These are phyloP conservation scores for Chrysolophus pictus DNA, from an alignment of 2,797 vertebrate genomes.

Conservation along the genomic window DNA sequence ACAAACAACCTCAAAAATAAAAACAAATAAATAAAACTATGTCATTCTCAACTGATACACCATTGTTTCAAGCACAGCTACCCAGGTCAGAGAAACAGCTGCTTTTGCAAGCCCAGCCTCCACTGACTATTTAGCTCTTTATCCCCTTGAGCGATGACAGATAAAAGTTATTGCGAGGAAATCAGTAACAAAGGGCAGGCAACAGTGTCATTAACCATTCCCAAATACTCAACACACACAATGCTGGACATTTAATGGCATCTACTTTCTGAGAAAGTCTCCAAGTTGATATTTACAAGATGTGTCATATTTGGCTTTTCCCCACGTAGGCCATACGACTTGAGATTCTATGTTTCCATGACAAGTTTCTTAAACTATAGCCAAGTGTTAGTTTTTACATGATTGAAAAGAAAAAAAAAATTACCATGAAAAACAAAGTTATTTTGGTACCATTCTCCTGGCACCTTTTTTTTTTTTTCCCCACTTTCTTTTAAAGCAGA, in stretches of 20 bases:
- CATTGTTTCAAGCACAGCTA: not conserved
- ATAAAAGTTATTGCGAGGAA: not conserved
- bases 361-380: not conserved
- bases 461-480: conserved; percentile 15
- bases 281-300: not conserved
- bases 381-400: not conserved
- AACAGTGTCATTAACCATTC: not conserved
- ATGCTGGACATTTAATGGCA: not conserved
- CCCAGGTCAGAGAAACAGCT: not conserved
- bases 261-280: not conserved
- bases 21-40: not conserved
- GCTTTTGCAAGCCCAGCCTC: not conserved
- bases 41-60: not conserved
- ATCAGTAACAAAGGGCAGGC: not conserved
- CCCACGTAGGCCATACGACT: not conserved
- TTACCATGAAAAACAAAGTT: not conserved
- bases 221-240: not conserved
- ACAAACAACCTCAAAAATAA: not conserved
- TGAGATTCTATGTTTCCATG: not conserved
- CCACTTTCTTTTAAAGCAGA: not conserved
- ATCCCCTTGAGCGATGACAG: not conserved
- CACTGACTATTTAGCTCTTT: not conserved
- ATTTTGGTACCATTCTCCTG: not conserved
- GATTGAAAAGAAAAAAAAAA: not conserved
- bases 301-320: not conserved